Base-by-base conservation (phyloP, 2,797 vertebrate species). In the Melanotaenia boesemani region DNA sequence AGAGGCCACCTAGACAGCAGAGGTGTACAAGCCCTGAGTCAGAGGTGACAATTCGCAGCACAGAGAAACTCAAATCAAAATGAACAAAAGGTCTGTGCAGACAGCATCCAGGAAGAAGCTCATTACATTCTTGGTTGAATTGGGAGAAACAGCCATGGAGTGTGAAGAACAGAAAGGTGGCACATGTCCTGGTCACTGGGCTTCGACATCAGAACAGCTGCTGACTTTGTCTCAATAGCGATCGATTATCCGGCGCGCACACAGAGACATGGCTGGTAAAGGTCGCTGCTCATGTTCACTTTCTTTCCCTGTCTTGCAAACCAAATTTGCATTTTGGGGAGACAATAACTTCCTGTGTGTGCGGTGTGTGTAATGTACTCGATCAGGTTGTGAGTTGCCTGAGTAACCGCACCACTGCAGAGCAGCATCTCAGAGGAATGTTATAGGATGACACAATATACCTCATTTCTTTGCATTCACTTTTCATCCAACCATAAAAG, bases 281-380 rank as follows among this genome's bases (percentile, higher is more conserved):
- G 69, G 84, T 80, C 64, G 80, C 36, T 30, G 39, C 72, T 57
- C 69, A 50, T 71, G 64, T 63, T 84, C 68, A 3, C 67, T 79
- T 62, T 32, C 67, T 83, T 76, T 13, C 65, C 63, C 66, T 37
- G 67, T 37, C 62, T 74, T 6, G 16, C 77, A 83, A 86, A 84
- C 69, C 71, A 56, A 65, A 91, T 89, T 90, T 82, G 73, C 84
- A 89, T 86, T 81, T 87, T 56, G 58, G 56, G 72, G 60, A 84
- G 74, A 85, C 70, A 58, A 83, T 46, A 15, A 60, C 60, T 86
- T 85, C 83, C 74, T 76, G 67, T 70, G 44, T 76, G 73, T 72
- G 73, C 48, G 63, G 77, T 77, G 86, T 83, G 76, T 83, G 76
- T 67, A 75, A 80, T 81, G 70, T 61, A 46, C 84, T 78, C 37